These are phyloP conservation scores for Archocentrus centrarchus DNA, from an alignment of 2,113 vertebrate genomes.

Conservation along the genomic window DNA sequence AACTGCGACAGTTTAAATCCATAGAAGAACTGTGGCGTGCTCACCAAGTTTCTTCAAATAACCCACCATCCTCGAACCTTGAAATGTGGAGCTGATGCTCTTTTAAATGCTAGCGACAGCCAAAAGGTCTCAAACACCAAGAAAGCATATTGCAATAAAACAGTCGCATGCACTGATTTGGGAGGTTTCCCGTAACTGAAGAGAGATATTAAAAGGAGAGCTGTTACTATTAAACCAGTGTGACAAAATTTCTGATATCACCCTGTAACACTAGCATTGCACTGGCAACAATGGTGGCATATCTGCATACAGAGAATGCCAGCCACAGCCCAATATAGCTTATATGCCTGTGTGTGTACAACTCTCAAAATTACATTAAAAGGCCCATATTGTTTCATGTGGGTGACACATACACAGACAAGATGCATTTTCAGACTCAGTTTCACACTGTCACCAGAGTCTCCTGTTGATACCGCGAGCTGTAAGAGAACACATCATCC, in stretches of 20 bases:
- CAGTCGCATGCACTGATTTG: neutral
- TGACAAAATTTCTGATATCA: neutral
- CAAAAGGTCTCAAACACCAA: neutral
- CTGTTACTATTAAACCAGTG: neutral
- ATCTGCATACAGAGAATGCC: neutral
- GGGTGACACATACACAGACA: neutral
- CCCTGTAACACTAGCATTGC: neutral
- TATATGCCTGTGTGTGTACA: neutral
- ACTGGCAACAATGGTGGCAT: neutral
- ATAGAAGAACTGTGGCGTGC: neutral
- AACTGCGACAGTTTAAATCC: neutral
- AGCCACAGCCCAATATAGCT: neutral
- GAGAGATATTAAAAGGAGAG: neutral
- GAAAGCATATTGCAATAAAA: neutral
- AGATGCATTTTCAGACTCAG: conserved; percentile 1
- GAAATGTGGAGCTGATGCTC: neutral
- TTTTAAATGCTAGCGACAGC: neutral
- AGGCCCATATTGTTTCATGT: neutral
- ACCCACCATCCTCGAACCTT: neutral
- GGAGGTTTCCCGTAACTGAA: neutral
- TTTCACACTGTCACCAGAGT: conserved; percentile 25
- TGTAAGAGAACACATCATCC: conserved; percentile 26
- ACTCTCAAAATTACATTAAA: neutral
- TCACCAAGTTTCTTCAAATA: neutral
- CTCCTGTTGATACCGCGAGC: conserved; percentile 39